Evolutionary conservation across 2,797 vertebrate species (phyloP).

Genomic region (Hydrolagus colliei): DNA sequence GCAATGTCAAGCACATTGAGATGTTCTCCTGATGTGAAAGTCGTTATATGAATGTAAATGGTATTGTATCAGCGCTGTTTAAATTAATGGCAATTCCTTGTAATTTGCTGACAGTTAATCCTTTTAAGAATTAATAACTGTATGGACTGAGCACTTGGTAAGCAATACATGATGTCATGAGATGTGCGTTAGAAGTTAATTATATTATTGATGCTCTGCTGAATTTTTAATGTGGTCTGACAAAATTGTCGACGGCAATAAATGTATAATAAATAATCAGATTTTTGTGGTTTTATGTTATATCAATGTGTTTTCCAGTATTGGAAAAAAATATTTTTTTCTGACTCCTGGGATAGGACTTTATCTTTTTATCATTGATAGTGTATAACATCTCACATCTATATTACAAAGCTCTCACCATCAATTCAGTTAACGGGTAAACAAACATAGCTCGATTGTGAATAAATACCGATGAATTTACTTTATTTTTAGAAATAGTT

Average conservation of each 20-base stretch:
- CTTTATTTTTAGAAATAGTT: not conserved
- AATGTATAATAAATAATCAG: not conserved
- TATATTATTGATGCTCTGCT: not conserved
- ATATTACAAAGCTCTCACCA: not conserved
- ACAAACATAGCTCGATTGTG: constrained; percentile 1
- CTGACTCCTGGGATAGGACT: not conserved
- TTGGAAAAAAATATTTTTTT: not conserved
- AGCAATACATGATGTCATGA: not conserved
- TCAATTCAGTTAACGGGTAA: not conserved
- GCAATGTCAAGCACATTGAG: no score
- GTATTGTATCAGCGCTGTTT: not conserved
- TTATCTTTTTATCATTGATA: not conserved
- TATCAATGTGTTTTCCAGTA: not conserved
- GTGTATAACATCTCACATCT: not conserved
- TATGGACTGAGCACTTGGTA: not conserved
- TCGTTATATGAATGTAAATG: no score
- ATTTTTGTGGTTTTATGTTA: not conserved
- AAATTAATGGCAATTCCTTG: not conserved
- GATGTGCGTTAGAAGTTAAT: constrained; percentile 2
- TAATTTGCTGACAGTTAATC: not conserved
- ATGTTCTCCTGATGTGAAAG: no score
- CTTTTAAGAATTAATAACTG: constrained; percentile 2
- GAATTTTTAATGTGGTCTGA: not conserved
- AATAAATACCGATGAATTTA: not conserved
- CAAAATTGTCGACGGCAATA: not conserved